phyloP scores from a whole-genome alignment of 2,797 vertebrate species.

The Myripristis jacobus region DNA sequence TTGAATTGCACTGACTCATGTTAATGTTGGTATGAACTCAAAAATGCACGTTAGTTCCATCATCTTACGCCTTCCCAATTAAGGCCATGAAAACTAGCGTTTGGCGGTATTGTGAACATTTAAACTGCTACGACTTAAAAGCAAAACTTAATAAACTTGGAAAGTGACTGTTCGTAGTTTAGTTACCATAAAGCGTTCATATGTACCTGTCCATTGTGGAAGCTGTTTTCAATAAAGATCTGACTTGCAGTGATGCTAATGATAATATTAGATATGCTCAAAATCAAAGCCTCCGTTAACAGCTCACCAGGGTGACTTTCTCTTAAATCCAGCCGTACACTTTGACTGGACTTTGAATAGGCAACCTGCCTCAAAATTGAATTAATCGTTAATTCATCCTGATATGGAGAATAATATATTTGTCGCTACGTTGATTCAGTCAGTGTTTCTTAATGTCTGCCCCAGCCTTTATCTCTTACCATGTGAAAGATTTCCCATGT shows the following conservation, averaged over 20 bases:
- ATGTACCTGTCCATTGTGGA: slow-evolving; percentile 57
- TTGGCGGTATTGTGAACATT: slow-evolving; percentile 50
- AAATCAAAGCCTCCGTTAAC: slow-evolving; percentile 25
- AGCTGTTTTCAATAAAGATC: slow-evolving; percentile 52
- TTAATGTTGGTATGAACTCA: slow-evolving; percentile 44
- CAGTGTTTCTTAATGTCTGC: slow-evolving; percentile 26
- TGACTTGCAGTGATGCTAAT: slow-evolving; percentile 39
- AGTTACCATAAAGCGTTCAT: slow-evolving; percentile 43
- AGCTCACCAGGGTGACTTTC: slow-evolving; percentile 17
- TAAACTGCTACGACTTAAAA: slow-evolving; percentile 30
- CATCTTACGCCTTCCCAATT: slow-evolving; percentile 39
- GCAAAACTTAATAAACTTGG: slow-evolving; percentile 22
- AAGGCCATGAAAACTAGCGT: slow-evolving; percentile 27
- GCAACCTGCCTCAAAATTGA: not conserved
- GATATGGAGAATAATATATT: slow-evolving; percentile 3
- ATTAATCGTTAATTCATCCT: not conserved
- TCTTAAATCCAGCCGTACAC: slow-evolving; percentile 9
- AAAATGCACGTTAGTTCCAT: slow-evolving; percentile 66
- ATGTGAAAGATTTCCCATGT: not conserved
- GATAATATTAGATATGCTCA: slow-evolving; percentile 35
- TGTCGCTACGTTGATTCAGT: slow-evolving; percentile 41
- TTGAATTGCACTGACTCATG: slow-evolving; percentile 43
- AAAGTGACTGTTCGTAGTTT: slow-evolving; percentile 27
- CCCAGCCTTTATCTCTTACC: slow-evolving; percentile 13
- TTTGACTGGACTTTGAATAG: not conserved